Evolutionary conservation across 1,140 invertebrate species (phyloP).

Genomic region (Globodera rostochiensis): DNA sequence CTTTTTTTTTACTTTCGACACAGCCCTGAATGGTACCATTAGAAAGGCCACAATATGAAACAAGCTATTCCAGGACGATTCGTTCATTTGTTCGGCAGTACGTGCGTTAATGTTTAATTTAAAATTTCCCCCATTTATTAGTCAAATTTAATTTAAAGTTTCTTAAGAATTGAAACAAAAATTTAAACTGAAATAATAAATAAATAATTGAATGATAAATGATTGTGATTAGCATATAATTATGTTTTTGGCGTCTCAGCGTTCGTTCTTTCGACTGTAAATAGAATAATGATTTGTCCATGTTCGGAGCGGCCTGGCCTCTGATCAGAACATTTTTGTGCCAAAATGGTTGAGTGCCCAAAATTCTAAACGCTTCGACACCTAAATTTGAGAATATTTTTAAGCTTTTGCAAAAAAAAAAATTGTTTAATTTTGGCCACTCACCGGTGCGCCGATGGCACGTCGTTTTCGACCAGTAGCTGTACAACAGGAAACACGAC

Average conservation of each 20-base stretch:
- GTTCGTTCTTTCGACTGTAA: no score
- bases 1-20: no score
- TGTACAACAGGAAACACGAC: slow-evolving; percentile 14
- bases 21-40: no score
- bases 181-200: neutral
- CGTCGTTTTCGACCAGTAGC: slow-evolving; percentile 19
- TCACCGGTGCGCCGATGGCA: neutral
- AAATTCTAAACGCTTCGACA: neutral
- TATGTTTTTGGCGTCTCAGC: neutral
- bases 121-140: no score
- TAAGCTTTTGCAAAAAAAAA: neutral
- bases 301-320: no score
- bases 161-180: no score
- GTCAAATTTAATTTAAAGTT: no score
- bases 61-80: no score
- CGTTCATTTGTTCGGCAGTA: no score
- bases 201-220: no score
- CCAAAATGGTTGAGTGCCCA: slow-evolving; percentile 2
- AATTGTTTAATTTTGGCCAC: neutral
- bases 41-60: no score
- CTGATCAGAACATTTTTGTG: neutral
- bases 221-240: neutral
- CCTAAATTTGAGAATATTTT: neutral
- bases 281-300: neutral
- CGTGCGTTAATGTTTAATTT: no score